These are phyloP conservation scores for Margaritifera margaritifera DNA, from an alignment of 2,888 invertebrate species.

Conservation along the genomic window DNA sequence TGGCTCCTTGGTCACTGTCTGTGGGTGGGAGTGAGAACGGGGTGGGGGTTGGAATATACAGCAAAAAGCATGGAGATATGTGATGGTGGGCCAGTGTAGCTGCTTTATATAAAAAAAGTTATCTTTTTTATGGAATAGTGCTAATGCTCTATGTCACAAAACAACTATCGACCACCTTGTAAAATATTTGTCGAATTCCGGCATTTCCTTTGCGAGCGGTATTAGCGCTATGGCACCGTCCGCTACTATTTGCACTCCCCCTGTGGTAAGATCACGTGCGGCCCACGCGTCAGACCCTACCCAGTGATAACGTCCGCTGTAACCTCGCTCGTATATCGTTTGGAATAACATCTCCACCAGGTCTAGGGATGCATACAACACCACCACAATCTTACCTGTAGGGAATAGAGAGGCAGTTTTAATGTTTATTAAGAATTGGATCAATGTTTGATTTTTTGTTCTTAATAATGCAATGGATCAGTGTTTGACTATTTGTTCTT, in stretches of 20 bases:
- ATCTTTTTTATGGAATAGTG: too few relatives aligned
- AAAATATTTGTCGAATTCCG: conserved; percentile 76
- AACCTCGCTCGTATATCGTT: conserved; percentile 70
- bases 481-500: too few relatives aligned
- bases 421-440: too few relatives aligned
- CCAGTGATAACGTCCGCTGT: conserved; percentile 73
- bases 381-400: conserved; percentile 72
- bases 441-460: too few relatives aligned
- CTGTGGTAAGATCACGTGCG: conserved; percentile 55
- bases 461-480: too few relatives aligned
- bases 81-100: too few relatives aligned
- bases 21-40: too few relatives aligned
- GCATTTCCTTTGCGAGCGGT: conserved; percentile 73
- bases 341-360: conserved; percentile 74
- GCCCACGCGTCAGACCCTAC: conserved; percentile 77
- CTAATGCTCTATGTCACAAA: neutral
- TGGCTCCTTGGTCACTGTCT: too few relatives aligned
- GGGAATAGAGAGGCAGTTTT: neutral
- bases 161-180: conserved; percentile 45
- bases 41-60: too few relatives aligned
- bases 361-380: conserved; percentile 75
- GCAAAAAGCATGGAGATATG: too few relatives aligned
- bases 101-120: neutral
- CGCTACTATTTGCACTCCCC: conserved; percentile 70
- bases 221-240: conserved; percentile 77